phyloP scores from a whole-genome alignment of 1,140 invertebrate species.

The Drosophila watanabei region DNA sequence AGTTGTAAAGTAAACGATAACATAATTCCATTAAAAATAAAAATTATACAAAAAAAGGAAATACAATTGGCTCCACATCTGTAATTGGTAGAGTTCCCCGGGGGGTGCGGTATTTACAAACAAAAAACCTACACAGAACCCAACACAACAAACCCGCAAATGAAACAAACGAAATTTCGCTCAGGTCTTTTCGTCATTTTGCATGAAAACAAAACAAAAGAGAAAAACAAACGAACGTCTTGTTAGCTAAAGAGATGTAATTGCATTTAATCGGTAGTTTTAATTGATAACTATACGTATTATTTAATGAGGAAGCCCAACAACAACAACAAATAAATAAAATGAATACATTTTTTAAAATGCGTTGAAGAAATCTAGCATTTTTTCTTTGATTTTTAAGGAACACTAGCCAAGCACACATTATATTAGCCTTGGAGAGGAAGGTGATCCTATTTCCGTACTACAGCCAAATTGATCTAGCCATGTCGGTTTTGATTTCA shows the following conservation, averaged over 20 bases:
- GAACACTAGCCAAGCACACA: too few relatives aligned
- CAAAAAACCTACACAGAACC: slow-evolving; percentile 10
- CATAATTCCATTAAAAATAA: slow-evolving; percentile 82
- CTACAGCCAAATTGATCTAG: too few relatives aligned
- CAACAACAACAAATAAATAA: slow-evolving; percentile 38
- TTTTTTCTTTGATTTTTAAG: neutral
- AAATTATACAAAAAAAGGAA: slow-evolving; percentile 46
- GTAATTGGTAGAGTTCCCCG: slow-evolving; percentile 3
- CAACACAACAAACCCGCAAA: slow-evolving; percentile 32
- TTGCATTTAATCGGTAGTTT: slow-evolving; percentile 78
- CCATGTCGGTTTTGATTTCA: too few relatives aligned
- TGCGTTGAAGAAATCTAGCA: slow-evolving; percentile 53
- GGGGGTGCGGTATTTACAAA: slow-evolving; percentile 1
- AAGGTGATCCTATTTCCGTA: neutral
- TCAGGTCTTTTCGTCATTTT: slow-evolving; percentile 77
- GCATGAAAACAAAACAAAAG: slow-evolving; percentile 31
- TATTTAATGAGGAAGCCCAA: slow-evolving; percentile 63
- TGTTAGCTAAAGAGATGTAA: slow-evolving; percentile 49
- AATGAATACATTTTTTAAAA: slow-evolving; percentile 72
- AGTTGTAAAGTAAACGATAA: slow-evolving; percentile 77
- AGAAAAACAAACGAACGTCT: neutral
- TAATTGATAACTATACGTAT: slow-evolving; percentile 72
- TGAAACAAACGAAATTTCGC: slow-evolving; percentile 75
- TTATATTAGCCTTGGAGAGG: neutral
- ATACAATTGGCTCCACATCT: slow-evolving; percentile 17